A percentile compares a stretch with the other conserved stretches of the same genome.
Conservation (phyloP, 2,113 vertebrate genomes). For the Phalacrocorax pelagicus region DNA sequence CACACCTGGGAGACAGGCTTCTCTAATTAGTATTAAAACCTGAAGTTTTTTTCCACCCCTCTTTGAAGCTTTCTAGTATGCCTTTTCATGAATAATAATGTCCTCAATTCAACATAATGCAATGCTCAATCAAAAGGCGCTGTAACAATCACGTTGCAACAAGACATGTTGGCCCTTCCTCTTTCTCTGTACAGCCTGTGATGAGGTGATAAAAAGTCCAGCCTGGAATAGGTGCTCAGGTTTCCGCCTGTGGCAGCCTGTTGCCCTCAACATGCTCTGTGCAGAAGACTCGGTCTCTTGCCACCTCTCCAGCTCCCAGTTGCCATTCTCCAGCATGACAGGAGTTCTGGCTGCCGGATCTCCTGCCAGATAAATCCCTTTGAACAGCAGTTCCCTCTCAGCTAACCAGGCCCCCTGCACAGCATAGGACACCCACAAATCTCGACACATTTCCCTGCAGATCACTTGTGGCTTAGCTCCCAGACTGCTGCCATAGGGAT, state of each 20-base stretch:
- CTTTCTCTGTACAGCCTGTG: neutral
- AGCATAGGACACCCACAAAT: neutral
- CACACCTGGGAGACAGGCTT: constrained; percentile 73
- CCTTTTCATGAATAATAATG: constrained; percentile 75
- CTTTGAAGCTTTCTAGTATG: constrained; percentile 71
- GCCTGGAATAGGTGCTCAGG: neutral
- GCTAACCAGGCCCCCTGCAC: neutral
- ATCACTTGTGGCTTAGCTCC: neutral
- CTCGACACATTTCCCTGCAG: neutral
- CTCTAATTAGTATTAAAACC: constrained; percentile 79
- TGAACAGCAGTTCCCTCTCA: neutral
- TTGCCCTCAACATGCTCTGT: neutral
- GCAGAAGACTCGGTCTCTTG: neutral
- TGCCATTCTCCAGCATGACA: neutral
- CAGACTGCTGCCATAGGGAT: neutral
- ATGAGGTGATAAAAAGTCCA: neutral
- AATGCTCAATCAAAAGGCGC: constrained; percentile 45
- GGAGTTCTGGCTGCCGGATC: neutral
- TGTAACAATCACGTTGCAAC: constrained; percentile 15
- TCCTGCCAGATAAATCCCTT: neutral
- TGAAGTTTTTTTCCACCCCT: constrained; percentile 42
- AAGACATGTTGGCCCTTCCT: neutral
- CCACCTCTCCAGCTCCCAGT: neutral
- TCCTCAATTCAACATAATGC: constrained; percentile 55
- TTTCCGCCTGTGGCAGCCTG: neutral